A percentile compares a stretch with the other conserved stretches of the same genome.
phyloP scores from a whole-genome alignment of 2,888 invertebrate genomes.

The Plebejus argus region DNA sequence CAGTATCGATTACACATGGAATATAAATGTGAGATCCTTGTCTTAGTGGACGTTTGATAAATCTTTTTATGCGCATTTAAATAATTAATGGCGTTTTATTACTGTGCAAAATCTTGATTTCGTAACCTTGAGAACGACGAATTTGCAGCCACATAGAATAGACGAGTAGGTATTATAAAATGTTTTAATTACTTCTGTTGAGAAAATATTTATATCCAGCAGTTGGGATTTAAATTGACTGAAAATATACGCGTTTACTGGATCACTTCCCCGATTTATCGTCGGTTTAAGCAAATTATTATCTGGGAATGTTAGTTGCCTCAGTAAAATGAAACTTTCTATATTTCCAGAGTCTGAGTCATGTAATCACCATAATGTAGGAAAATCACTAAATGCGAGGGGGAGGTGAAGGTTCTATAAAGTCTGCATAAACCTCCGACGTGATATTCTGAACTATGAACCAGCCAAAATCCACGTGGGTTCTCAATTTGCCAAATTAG shows the following conservation, averaged over 20 bases:
- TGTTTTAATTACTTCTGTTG: neutral
- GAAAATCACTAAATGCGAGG: neutral
- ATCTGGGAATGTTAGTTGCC: too few species aligned
- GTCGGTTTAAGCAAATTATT: too few species aligned
- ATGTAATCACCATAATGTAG: neutral
- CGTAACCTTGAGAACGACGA: neutral
- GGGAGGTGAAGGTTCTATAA: neutral
- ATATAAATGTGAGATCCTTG: conserved; percentile 30
- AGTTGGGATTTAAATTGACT: neutral
- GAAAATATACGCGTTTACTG: neutral
- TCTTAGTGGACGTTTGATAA: conserved; percentile 24
- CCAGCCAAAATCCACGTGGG: neutral
- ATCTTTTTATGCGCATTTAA: conserved; percentile 21
- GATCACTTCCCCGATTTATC: too few species aligned
- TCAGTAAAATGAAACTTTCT: too few species aligned
- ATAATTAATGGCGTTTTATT: conserved; percentile 17
- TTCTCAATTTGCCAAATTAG: neutral
- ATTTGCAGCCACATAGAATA: neutral
- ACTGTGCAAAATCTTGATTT: conserved; percentile 9
- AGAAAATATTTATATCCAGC: neutral
- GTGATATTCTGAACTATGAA: conserved; percentile 1
- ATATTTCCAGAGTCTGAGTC: neutral
- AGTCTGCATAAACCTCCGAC: neutral
- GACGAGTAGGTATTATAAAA: conserved; percentile 1
- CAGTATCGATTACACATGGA: conserved; percentile 36